Conservation (phyloP, 2,797 vertebrate genomes). For the Enteromius treurensis region DNA sequence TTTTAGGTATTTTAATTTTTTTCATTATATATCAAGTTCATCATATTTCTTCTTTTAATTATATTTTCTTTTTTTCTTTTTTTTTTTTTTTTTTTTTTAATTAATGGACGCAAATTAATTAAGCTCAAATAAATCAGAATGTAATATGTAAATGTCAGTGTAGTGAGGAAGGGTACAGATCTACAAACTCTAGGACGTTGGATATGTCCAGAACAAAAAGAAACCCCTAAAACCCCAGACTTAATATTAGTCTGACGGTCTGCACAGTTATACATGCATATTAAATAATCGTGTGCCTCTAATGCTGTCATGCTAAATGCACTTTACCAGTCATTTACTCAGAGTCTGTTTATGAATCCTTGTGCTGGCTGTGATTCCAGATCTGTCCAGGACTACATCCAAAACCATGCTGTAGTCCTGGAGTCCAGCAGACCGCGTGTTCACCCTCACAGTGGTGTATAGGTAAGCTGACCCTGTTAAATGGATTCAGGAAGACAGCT, state of each 20-base stretch:
- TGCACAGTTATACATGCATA: background rate
- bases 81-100: background rate
- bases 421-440: background rate
- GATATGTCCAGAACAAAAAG: background rate
- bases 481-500: constrained; percentile 14
- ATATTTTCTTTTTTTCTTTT: background rate
- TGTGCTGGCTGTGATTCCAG: background rate
- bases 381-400: background rate
- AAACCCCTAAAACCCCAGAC: background rate
- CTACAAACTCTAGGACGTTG: background rate
- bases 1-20: background rate
- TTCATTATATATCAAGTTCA: background rate
- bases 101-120: background rate
- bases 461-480: background rate
- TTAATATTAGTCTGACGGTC: background rate
- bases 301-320: background rate
- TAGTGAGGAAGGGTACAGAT: background rate
- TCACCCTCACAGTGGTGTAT: background rate
- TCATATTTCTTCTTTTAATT: background rate
- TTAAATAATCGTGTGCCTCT: background rate
- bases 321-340: background rate
- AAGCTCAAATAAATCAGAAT: background rate
- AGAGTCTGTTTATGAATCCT: background rate
- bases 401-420: background rate
- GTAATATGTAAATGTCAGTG: background rate